Evolutionary conservation across 2,888 invertebrate genomes (phyloP), one percentile per base, ranked within the genome.

Genomic region (Netelia inedita): DNA sequence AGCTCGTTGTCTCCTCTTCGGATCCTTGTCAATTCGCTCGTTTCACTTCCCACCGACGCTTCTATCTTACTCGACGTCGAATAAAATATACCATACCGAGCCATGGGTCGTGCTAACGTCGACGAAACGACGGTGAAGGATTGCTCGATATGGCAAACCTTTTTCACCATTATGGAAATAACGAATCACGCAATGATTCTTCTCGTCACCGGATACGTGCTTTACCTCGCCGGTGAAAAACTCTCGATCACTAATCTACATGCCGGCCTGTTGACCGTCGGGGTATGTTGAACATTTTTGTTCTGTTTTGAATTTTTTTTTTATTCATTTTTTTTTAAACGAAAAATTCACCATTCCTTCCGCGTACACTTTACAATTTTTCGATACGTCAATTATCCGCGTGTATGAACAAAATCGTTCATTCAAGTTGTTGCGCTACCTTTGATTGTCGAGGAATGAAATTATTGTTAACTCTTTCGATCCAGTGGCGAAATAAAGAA

Each of bases 171-270:
- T 57, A 63, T 83, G 23, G 82, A 87, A 68, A 66, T 85, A 74
- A 86, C 83, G 79, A 90, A 89, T 71, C 90, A 90, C 71, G 35
- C 80, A 66, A 79, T 90, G 53, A 87, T 90, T 66, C 46, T 87
- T 69, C 50, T 72, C 10, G 73, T 90, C 53, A 90, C 88, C 5
- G 80, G 73, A n/a, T 89, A 86, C 68, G 53, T 89, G 1, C 73
- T 90, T 9, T 86, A 81, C 80, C 72, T 87, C 35, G 66, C 88
- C 72, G 55, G 86, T 41, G 59, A 35, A 68, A 19, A 76, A 28
- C 35, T 80, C 21, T 14, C 23, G 0, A 65, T 72, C 41, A 68
- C 79, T 16, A 85, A 87, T 72, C 16, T 89, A 19, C 91, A 90
- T 68, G 79, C 85, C 1, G 85, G 86, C 16, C 85, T 91, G 23